Conservation (phyloP, 2,888 invertebrate genomes). For the Mimachlamys varia region DNA sequence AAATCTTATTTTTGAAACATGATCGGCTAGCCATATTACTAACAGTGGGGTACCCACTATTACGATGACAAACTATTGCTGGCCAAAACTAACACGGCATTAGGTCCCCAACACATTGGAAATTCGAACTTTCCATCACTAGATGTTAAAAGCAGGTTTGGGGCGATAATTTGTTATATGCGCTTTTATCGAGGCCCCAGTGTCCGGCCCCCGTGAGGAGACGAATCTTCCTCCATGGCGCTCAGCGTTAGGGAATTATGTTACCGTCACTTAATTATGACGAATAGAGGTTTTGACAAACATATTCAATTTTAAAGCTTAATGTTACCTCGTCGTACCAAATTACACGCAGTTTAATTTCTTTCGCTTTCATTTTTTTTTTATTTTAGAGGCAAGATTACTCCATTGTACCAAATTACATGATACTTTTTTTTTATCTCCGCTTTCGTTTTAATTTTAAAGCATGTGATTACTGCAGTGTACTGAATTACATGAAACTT, state of each 20-base stretch:
- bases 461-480: constrained; percentile 1
- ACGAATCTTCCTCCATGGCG: not conserved
- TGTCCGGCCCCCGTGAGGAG: not conserved
- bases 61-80: not conserved
- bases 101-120: not conserved
- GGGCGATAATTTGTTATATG: constrained; percentile 22
- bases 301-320: constrained; percentile 26
- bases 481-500: not conserved
- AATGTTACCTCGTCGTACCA: constrained; percentile 3
- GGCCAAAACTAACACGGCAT: not conserved
- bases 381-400: not conserved
- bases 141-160: constrained; percentile 21
- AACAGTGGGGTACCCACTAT: not conserved
- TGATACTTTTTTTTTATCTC: constrained; percentile 12
- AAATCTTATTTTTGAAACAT: not conserved
- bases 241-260: not conserved
- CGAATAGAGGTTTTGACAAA: constrained; percentile 30
- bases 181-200: not conserved
- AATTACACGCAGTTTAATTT: not conserved
- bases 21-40: not conserved
- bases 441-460: constrained; percentile 1
- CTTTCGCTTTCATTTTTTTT: not conserved
- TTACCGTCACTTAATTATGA: constrained; percentile 10
- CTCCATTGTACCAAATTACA: constrained; percentile 29
- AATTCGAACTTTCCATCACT: constrained; percentile 31